Evolutionary conservation across 1,140 invertebrate species (phyloP).

Genomic region (Polyergus mexicanus): DNA sequence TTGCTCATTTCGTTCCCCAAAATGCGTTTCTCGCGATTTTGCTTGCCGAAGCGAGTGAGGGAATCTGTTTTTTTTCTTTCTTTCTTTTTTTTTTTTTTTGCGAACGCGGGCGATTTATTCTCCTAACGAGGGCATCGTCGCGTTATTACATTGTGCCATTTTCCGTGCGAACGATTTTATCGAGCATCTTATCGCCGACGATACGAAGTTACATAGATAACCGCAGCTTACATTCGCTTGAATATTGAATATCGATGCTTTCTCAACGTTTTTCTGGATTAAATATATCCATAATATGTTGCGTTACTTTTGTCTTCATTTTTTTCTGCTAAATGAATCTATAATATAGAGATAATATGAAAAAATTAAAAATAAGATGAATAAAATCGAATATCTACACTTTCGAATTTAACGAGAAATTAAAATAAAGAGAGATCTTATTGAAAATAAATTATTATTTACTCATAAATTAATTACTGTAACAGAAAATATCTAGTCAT

Average conservation of each 20-base stretch:
- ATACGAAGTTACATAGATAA: neutral
- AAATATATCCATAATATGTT: neutral
- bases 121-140: constrained; percentile 68
- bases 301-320: neutral
- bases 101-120: constrained; percentile 75
- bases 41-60: constrained; percentile 39
- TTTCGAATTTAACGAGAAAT: neutral
- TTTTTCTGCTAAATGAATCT: neutral
- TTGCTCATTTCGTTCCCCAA: constrained; percentile 80
- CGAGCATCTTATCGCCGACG: constrained; percentile 12
- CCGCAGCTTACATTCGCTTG: constrained; percentile 27
- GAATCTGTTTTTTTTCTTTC: neutral
- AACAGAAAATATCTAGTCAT: too few species aligned
- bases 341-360: neutral
- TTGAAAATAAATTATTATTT: neutral
- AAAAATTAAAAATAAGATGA: neutral
- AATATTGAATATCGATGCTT: constrained; percentile 38
- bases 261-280: constrained; percentile 11
- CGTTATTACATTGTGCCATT: constrained; percentile 41
- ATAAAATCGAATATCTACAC: neutral
- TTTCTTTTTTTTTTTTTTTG: constrained; percentile 18
- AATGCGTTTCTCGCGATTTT: constrained; percentile 69
- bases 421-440: neutral
- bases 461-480: too few species aligned
- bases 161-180: constrained; percentile 50